phyloP scores from a whole-genome alignment of 2,888 invertebrate genomes.

The Masnerella sp. region DNA sequence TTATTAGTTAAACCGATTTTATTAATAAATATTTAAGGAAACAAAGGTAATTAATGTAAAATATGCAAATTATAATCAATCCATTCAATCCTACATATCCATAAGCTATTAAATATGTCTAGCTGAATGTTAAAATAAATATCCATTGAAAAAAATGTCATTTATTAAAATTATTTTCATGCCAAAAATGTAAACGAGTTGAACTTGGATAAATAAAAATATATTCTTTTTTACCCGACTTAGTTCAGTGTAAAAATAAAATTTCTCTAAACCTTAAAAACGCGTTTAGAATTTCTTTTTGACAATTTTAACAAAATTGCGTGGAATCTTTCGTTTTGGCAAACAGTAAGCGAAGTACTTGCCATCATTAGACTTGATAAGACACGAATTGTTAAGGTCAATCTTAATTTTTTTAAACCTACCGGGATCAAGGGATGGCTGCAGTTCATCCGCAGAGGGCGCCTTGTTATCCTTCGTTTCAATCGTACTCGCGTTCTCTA shows the following conservation, averaged over 20 bases:
- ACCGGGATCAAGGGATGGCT: slow-evolving; percentile 72
- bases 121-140: no score
- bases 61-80: no score
- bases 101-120: no score
- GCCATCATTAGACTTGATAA: slow-evolving; percentile 19
- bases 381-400: slow-evolving; percentile 29
- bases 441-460: slow-evolving; percentile 68
- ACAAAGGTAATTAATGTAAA: no score
- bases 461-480: slow-evolving; percentile 66
- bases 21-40: no score
- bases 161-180: no score
- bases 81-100: no score
- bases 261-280: neutral
- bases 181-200: no score
- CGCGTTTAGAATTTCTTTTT: slow-evolving; percentile 15
- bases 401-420: slow-evolving; percentile 59
- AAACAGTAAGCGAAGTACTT: slow-evolving; percentile 24
- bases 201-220: neutral
- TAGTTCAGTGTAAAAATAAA: no score
- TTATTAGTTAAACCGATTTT: no score
- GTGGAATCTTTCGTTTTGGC: slow-evolving; percentile 34
- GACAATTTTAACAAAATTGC: slow-evolving; percentile 37
- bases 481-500: slow-evolving; percentile 46
- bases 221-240: no score
- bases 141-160: no score